Base-by-base conservation (phyloP, 2,113 vertebrate genomes). In the Cavia aperea region DNA sequence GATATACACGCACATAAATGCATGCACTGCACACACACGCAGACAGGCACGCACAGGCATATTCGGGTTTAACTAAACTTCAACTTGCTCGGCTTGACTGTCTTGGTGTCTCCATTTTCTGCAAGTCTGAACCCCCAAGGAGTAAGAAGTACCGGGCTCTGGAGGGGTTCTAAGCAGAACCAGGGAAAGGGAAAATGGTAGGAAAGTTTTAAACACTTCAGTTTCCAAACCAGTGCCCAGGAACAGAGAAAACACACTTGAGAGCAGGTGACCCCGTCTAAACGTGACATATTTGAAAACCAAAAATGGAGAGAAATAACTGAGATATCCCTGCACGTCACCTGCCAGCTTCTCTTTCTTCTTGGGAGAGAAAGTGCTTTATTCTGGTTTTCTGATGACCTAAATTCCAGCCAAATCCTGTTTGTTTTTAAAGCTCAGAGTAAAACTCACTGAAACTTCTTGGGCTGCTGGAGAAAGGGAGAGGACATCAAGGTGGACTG, bases 401-500 rank as follows among this genome's bases (percentile, higher is more conserved):
- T 93, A 29, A 73, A 89, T 96, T 90, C 79, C 33, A 70, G 63
- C n/a, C 79, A 91, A 95, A 39, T 21, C 43, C 13, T 54, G 11
- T 36, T 79, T 90, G 1, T 66, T 92, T 97, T 84, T 85, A 73
- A 90, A 84, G 90, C 95, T 88, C 19, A 39, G 72, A 31, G 8
- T 84, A 87, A 29, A 88, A 85, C 63, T 89, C 81, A 88, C 82
- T 83, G 81, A 43, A 91, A 39, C 21, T 89, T 77, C 91, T 79
- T 62, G 89, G 86, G 24, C 51, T 77, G 8, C 26, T 66, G 23
- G 2, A 49, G 8, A 60, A 31, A 77, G 54, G 62, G 77, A 94
- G n/a, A 94, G n/a, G 54, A n/a, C 87, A 77, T 89, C 33, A 93
- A 85, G 77, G 43, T 89, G 39, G n/a, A 92, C 81, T 92, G 94